phyloP scores from a whole-genome alignment of 2,797 vertebrate genomes.

The Phaenicophaeus curvirostris region DNA sequence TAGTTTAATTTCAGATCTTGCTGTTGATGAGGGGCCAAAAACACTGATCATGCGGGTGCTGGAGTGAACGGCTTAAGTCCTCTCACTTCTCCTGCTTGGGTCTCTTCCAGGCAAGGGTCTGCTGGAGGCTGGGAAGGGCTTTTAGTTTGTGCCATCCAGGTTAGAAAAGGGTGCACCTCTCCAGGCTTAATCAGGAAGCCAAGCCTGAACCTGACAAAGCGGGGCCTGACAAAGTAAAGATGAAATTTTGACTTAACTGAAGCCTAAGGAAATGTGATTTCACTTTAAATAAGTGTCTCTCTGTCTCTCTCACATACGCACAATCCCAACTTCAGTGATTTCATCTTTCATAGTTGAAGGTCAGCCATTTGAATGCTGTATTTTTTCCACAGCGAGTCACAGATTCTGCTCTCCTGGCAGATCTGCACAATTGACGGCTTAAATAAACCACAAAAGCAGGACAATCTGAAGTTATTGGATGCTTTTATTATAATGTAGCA shows the following conservation, averaged over 20 bases:
- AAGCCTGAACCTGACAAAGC: not conserved
- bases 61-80: not conserved
- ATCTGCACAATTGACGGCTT: not conserved
- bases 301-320: rapidly evolving
- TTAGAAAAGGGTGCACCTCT: not conserved
- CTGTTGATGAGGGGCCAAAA: not conserved
- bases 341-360: constrained; percentile 33
- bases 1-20: not conserved
- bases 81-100: not conserved
- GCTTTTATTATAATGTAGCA: constrained; percentile 74
- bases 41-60: not conserved
- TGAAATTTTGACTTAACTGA: not conserved
- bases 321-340: not conserved
- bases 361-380: not conserved
- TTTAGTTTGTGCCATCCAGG: not conserved
- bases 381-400: not conserved
- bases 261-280: constrained; percentile 8
- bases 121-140: not conserved
- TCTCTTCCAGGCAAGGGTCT: rapidly evolving
- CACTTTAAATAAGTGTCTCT: not conserved
- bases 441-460: constrained; percentile 51
- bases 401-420: constrained; percentile 22
- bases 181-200: not conserved
- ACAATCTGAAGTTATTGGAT: constrained; percentile 40
- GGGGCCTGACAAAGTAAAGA: not conserved